Evolutionary conservation across 2,888 invertebrate species (phyloP).

Genomic region (Cenopis cana): DNA sequence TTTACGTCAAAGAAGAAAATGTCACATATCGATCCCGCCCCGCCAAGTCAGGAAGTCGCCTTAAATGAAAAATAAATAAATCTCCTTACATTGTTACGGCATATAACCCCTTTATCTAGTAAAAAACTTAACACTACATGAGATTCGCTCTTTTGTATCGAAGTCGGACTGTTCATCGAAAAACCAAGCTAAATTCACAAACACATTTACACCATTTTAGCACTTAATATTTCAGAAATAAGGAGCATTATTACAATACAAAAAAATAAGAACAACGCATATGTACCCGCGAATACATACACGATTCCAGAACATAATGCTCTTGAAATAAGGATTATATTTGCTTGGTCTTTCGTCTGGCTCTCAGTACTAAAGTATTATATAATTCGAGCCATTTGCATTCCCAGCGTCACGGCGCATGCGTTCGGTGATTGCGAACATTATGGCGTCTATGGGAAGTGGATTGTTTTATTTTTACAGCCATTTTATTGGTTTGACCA

Average conservation of each 20-base stretch:
- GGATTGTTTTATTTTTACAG: constrained; percentile 26
- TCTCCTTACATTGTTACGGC: neutral
- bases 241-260: neutral
- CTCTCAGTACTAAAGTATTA: constrained; percentile 6
- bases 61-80: neutral
- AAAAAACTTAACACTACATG: neutral
- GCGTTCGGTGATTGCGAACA: constrained; percentile 31
- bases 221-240: neutral
- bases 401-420: constrained; percentile 33
- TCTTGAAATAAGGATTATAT: neutral
- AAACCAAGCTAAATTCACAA: neutral
- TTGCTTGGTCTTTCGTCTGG: neutral
- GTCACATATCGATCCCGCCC: too few relatives aligned
- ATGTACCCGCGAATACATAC: neutral
- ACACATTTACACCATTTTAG: neutral
- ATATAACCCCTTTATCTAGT: neutral
- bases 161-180: neutral
- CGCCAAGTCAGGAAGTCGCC: too few relatives aligned
- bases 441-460: constrained; percentile 32
- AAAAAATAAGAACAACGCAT: neutral
- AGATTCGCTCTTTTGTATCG: neutral
- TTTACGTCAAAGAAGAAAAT: too few relatives aligned
- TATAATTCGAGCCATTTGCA: constrained; percentile 26
- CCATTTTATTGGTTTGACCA: constrained; percentile 25
- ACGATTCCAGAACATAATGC: neutral